Evolutionary conservation across 2,113 vertebrate genomes (phyloP), one percentile per base, ranked within the genome.

Genomic region (Turnix velox): DNA sequence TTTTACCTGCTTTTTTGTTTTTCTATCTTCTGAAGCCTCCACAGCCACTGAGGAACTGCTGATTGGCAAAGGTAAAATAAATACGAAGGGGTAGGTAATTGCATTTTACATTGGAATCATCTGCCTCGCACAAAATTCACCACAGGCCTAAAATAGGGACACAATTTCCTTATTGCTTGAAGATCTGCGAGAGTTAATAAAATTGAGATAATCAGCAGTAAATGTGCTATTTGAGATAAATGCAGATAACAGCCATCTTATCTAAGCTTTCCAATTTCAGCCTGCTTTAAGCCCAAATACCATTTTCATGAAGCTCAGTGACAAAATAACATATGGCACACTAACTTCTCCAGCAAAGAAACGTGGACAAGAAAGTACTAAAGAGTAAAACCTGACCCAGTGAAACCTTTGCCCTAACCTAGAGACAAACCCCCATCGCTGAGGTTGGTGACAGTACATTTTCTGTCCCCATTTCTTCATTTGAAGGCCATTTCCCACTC

Each of bases 271-370:
- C 88, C 90, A 75, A 84, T 51, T 88, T 87, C 84, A 58, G 79
- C 92, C 91, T 87, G 68, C 83, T 94, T 94, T 69, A 93, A 97
- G 95, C 93, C 94, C 87, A 86, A 90, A 88, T 91, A 79, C 79
- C 66, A 75, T 88, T 92, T 87, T 89, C 89, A 82, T 92, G 81
- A 95, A 95, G 97, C 95, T 90, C 84, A 73, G 83, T 76, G 87
- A 97, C 63, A 22, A 88, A 93, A 55, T 31, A 88, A 91, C 87
- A 94, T 87, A 71, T 43, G 74, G 85, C 58, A 89, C 62, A 85
- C 6, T 67, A 83, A 95, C 73, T 85, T 76, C 84, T 86, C 84
- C 95, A 94, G 92, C 94, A 86, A 82, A 95, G 90, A 51, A 71
- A 94, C 0, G 15, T 73, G 77, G 46, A 62, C 82, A 86, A 93